These are phyloP conservation scores for Psittacula derbiana DNA, from an alignment of 2,797 vertebrate species.

Conservation along the genomic window DNA sequence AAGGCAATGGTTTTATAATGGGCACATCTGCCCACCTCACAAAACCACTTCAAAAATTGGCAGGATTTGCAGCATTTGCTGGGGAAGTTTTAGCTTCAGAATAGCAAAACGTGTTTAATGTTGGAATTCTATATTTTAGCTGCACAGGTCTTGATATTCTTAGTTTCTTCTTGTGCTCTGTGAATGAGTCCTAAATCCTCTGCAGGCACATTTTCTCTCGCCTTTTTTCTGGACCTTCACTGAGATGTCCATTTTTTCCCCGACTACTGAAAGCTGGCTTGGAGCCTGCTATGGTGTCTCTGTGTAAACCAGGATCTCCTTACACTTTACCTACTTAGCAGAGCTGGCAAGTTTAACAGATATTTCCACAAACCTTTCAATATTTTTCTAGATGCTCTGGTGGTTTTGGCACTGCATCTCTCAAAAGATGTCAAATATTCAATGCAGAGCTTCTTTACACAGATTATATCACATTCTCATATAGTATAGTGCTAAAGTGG, in stretches of 20 bases:
- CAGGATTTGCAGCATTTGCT: neutral
- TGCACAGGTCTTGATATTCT: neutral
- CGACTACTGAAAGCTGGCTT: neutral
- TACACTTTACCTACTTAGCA: neutral
- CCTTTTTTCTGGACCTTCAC: neutral
- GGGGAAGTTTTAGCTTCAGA: neutral
- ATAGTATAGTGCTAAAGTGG: neutral
- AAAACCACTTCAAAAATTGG: neutral
- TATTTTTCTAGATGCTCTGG: neutral
- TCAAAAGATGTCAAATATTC: neutral
- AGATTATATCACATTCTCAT: neutral
- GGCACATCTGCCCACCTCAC: constrained; percentile 16
- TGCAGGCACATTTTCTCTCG: neutral
- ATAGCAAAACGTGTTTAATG: constrained; percentile 4
- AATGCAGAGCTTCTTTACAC: neutral
- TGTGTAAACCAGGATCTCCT: neutral
- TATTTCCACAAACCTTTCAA: neutral
- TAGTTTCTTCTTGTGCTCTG: neutral
- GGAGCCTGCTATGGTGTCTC: neutral
- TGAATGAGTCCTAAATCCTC: neutral
- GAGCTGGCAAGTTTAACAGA: neutral
- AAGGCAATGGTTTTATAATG: constrained; percentile 51
- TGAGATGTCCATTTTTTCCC: fast-evolving
- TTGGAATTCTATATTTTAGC: neutral
- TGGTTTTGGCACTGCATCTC: neutral